Percentiles rank a stretch among this genome's conserved stretches.
Conservation (phyloP, 37 sponge, comb jelly and placozoan genomes). For the Tethya wilhelma region DNA sequence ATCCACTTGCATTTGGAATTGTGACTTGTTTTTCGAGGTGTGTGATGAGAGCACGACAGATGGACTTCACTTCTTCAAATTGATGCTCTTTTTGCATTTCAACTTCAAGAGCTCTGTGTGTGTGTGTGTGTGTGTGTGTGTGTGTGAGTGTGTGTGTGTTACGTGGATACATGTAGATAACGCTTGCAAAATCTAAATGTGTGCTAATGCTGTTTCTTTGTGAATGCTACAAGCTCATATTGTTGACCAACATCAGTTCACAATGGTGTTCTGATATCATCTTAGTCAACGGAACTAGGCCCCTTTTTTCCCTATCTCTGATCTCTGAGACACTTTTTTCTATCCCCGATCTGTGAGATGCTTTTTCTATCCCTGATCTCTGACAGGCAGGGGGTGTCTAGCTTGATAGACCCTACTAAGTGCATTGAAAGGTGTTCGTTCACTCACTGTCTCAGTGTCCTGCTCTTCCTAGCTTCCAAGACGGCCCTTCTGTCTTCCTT, state of each 20-base stretch:
- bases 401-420: no score
- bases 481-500: not conserved
- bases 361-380: no score
- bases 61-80: not conserved
- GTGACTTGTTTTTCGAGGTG: not conserved
- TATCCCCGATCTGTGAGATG: no score
- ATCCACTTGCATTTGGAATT: not conserved
- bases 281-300: no score
- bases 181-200: not conserved
- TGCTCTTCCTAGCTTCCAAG: not conserved
- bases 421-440: no score
- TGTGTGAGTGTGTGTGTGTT: not conserved
- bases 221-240: not conserved
- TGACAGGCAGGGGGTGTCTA: no score
- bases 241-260: no score
- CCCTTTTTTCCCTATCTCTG: no score
- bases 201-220: not conserved
- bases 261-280: no score
- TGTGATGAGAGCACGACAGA: not conserved
- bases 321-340: no score
- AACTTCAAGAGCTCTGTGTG: conserved; percentile 3
- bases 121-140: conserved; percentile 1
- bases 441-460: not conserved
- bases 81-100: not conserved
- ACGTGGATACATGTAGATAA: not conserved